Conservation (phyloP, 2,113 vertebrate genomes). For the Pangasianodon gigas region DNA sequence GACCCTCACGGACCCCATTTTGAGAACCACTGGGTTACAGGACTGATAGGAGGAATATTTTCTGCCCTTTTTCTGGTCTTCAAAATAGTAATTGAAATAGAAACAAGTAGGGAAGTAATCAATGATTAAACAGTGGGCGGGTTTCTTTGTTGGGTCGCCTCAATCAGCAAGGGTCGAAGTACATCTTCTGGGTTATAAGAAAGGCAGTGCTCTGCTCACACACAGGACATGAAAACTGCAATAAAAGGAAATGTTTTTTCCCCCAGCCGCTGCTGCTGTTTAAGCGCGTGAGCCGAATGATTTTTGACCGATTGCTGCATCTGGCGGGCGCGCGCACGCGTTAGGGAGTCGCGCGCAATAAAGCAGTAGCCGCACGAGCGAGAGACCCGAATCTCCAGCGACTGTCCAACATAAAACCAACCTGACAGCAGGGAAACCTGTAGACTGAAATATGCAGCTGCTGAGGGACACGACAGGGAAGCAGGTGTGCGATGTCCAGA, state of each 20-base stretch:
- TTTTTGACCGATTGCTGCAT: not conserved
- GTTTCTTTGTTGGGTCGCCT: not conserved
- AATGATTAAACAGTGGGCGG: slow-evolving; percentile 40
- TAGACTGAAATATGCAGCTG: not conserved
- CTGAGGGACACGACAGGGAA: not conserved
- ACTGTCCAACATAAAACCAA: not conserved
- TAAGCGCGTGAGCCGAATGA: not conserved
- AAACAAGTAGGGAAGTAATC: not conserved
- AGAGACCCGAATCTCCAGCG: not conserved
- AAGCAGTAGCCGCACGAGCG: not conserved
- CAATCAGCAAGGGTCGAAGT: slow-evolving; percentile 40
- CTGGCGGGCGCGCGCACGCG: not conserved
- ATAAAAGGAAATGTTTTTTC: not conserved
- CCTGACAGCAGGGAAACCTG: not conserved
- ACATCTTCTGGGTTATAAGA: slow-evolving; percentile 5
- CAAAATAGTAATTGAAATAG: not conserved
- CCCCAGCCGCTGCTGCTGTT: not conserved
- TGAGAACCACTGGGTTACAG: not conserved
- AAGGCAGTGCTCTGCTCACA: not conserved
- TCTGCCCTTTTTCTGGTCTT: not conserved
- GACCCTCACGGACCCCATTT: not conserved
- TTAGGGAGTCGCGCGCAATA: not conserved
- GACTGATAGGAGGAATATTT: not conserved
- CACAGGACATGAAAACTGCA: slow-evolving; percentile 6
- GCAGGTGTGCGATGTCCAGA: not conserved